Evolutionary conservation across 2,113 vertebrate species (phyloP).

Genomic region (Bos indicus): DNA sequence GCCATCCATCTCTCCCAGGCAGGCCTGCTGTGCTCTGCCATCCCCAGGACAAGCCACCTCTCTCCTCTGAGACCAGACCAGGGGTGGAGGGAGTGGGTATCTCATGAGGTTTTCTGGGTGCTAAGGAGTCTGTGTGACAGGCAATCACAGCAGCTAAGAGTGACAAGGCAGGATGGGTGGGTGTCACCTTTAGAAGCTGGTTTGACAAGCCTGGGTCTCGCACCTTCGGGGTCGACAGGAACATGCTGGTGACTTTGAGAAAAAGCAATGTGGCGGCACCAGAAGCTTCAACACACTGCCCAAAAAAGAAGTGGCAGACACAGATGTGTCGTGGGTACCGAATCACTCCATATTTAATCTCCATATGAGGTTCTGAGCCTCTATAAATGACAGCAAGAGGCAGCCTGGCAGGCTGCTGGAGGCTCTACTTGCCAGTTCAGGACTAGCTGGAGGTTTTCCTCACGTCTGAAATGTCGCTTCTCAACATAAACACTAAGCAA

Average conservation of each 20-base stretch:
- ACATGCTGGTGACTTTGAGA: constrained; percentile 35
- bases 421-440: background rate
- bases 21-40: background rate
- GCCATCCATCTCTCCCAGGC: background rate
- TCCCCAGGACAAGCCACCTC: background rate
- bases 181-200: constrained; percentile 51
- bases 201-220: constrained; percentile 63
- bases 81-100: background rate
- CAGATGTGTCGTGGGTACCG: background rate
- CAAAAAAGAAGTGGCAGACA: constrained; percentile 69
- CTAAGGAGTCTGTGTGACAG: constrained; percentile 32
- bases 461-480: background rate
- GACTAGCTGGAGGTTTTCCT: background rate
- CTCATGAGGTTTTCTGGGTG: constrained; percentile 18
- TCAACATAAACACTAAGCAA: background rate
- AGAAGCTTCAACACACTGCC: constrained; percentile 23
- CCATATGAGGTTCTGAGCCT: constrained; percentile 11
- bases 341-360: constrained; percentile 63
- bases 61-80: background rate
- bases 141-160: constrained; percentile 42
- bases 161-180: constrained; percentile 32
- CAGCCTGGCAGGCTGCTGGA: background rate
- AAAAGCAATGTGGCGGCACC: constrained; percentile 23
- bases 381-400: constrained; percentile 46
- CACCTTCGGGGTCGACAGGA: constrained; percentile 53